These are phyloP conservation scores for Temnothorax nylanderi DNA, from an alignment of 1,140 invertebrate species.

Conservation along the genomic window DNA sequence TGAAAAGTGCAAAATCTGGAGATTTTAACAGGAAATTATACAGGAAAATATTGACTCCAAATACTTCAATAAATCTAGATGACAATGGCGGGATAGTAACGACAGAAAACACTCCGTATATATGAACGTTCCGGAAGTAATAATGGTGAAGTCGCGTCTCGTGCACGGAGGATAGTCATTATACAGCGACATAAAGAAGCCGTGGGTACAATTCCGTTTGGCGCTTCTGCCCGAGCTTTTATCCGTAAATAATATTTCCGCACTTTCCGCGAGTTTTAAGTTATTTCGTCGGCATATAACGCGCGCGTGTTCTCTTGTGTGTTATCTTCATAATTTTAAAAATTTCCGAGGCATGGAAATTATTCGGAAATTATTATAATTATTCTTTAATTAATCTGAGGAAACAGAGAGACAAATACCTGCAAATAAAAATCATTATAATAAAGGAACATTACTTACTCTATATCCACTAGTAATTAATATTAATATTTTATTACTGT, in stretches of 20 bases:
- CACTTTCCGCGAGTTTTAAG: conserved; percentile 62
- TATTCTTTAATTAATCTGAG: neutral
- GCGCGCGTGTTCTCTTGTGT: neutral
- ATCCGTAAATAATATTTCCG: conserved; percentile 71
- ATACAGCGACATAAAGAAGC: conserved; percentile 63
- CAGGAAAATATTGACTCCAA: neutral
- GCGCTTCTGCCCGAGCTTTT: conserved; percentile 50
- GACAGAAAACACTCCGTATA: neutral
- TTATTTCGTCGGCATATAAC: conserved; percentile 55
- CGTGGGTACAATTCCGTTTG: conserved; percentile 47
- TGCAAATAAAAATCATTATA: neutral
- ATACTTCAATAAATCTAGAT: neutral
- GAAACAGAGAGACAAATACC: neutral
- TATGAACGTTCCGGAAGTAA: neutral
- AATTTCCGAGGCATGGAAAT: neutral
- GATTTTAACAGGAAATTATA: neutral
- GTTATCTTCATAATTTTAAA: conserved; percentile 10
- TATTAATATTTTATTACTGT: conserved; percentile 13
- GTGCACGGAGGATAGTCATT: conserved; percentile 61
- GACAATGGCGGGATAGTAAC: neutral
- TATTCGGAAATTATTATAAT: neutral
- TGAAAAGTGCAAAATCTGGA: neutral
- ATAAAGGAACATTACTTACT: neutral
- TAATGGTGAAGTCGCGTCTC: conserved; percentile 17
- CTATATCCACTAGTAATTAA: neutral